Conservation (phyloP, 2,888 invertebrate species). For the Lasioglossum oenotherae region DNA sequence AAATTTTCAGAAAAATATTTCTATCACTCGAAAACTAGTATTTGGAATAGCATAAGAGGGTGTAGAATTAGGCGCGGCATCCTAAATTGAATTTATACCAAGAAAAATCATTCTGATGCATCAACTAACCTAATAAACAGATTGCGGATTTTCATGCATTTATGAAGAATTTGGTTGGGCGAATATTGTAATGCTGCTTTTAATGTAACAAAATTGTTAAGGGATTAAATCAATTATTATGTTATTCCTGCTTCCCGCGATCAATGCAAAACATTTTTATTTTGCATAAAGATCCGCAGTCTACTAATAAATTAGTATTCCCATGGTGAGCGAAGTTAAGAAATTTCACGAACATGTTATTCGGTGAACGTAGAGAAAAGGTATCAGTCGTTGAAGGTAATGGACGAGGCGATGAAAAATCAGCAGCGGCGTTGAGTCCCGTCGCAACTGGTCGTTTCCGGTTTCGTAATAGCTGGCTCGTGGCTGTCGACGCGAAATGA, state of each 20-base stretch:
- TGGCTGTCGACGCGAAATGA: conserved; percentile 68
- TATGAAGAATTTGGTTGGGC: no score
- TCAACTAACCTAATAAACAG: background rate
- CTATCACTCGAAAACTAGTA: background rate
- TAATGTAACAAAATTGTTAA: no score
- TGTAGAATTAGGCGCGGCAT: no score
- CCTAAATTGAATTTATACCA: background rate
- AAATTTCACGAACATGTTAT: background rate
- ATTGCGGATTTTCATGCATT: no score
- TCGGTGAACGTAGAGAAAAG: background rate
- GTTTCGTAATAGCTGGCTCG: conserved; percentile 58
- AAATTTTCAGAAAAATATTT: background rate
- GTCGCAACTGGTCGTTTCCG: conserved; percentile 60
- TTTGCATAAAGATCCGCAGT: no score
- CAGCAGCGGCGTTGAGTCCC: conserved; percentile 20
- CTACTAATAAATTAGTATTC: background rate
- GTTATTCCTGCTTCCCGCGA: no score
- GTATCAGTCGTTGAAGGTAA: background rate
- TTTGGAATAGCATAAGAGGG: no score
- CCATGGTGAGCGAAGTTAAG: no score
- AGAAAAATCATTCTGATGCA: background rate
- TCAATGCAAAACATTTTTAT: no score
- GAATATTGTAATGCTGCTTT: no score
- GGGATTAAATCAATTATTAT: no score
- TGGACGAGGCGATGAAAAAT: conserved; percentile 42